A percentile compares a stretch with the other conserved stretches of the same genome.
Evolutionary conservation across 2,888 invertebrate genomes (phyloP).

Genomic region (Physocephala rufipes): DNA sequence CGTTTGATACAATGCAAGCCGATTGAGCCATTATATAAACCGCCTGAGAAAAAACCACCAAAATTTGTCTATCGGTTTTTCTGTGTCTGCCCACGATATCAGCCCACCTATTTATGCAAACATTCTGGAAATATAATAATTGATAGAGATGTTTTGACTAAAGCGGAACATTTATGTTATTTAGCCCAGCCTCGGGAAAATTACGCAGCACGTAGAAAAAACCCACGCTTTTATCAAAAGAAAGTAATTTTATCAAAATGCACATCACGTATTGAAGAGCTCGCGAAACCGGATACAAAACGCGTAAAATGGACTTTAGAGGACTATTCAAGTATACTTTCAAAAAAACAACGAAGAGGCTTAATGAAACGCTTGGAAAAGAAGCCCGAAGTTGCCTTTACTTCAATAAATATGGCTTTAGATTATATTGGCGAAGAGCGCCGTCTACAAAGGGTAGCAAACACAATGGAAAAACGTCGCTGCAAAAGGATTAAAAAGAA

Average conservation of each 20-base stretch:
- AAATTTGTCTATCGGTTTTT: slow-evolving; percentile 52
- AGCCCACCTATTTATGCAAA: slow-evolving; percentile 54
- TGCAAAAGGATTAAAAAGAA: slow-evolving; percentile 53
- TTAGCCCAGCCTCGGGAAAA: slow-evolving; percentile 60
- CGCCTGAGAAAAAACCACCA: slow-evolving; percentile 45
- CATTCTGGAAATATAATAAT: slow-evolving; percentile 60
- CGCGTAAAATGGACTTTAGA: slow-evolving; percentile 53
- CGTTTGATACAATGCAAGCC: slow-evolving; percentile 53
- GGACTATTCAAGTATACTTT: slow-evolving; percentile 49
- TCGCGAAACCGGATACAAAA: slow-evolving; percentile 55
- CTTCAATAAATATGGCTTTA: slow-evolving; percentile 55
- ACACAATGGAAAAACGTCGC: slow-evolving; percentile 46
- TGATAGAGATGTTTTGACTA: slow-evolving; percentile 59
- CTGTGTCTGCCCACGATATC: slow-evolving; percentile 55
- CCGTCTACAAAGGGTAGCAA: slow-evolving; percentile 52
- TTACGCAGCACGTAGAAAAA: slow-evolving; percentile 43
- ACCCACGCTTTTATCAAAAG: slow-evolving; percentile 48
- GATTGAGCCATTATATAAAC: slow-evolving; percentile 51
- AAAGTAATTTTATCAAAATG: slow-evolving; percentile 55
- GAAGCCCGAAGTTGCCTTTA: slow-evolving; percentile 50
- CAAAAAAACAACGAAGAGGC: slow-evolving; percentile 49
- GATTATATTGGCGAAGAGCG: slow-evolving; percentile 58
- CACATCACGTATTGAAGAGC: slow-evolving; percentile 58
- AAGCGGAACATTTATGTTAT: slow-evolving; percentile 59
- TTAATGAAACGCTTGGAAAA: slow-evolving; percentile 52